Evolutionary conservation across 2,797 vertebrate genomes (phyloP), one percentile per base, ranked within the genome.

Genomic region (Rhadinocentrus ornatus): DNA sequence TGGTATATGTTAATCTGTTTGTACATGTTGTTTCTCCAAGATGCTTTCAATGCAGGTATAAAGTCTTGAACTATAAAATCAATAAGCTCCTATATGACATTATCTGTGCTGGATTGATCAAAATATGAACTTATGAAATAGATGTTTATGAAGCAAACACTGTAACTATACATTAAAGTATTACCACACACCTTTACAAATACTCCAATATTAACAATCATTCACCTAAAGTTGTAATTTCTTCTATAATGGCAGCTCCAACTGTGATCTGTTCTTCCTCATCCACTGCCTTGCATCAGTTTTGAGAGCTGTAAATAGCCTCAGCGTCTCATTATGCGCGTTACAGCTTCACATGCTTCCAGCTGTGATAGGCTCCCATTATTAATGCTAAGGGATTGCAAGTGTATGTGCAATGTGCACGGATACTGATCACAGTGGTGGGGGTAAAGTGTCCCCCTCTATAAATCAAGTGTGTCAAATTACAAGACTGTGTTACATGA

Each of bases 391-490:
- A 73, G 73, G 68, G 62, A 76, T 69, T 59, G 48, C n/a, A 15
- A 34, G 69, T 73, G 71, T 53, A 64, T 63, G 62, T 12, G 75
- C 55, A 62, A 68, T 66, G 62, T 61, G 73, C 75, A 71, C 26
- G 66, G 62, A 71, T 70, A 57, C 54, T 20, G 59, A 66, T 78
- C 13, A 31, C 1, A 18, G 44, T 1, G 62, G n/a, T 41, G 22
- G 32, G 44, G 54, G 18, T 50, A 72, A 52, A 62, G 72, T 58
- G 18, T 67, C 72, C 52, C 80, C 62, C 69, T 73, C 66, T 59
- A 80, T 81, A 91, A 89, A 92, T 92, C 86, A 92, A 92, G 81
- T 89, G 86, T 91, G 87, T 91, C 86, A 83, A 91, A 92, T 92
- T 89, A 91, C 86, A 84, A 90, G 85, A 89, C 84, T 89, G 87